These are phyloP conservation scores for Folsomia candida DNA, from an alignment of 2,888 invertebrate species.

Conservation along the genomic window DNA sequence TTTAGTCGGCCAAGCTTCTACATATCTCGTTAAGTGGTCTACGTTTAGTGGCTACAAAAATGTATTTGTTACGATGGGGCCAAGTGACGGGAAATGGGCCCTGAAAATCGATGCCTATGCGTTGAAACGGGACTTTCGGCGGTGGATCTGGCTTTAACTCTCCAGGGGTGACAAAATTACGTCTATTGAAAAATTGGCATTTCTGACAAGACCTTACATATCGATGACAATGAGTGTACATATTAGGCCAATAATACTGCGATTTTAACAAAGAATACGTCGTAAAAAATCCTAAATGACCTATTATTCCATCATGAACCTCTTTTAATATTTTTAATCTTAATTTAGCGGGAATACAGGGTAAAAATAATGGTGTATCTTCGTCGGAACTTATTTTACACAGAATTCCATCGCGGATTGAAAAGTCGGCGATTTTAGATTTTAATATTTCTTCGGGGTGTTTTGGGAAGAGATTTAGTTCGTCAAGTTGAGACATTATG, in stretches of 20 bases:
- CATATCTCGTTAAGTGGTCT: too few relatives aligned
- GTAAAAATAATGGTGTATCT: background rate
- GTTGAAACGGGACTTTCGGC: conserved; percentile 44
- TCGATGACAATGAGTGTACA: conserved; percentile 23
- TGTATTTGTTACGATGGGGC: conserved; percentile 23
- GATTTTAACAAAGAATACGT: conserved; percentile 25
- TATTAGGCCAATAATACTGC: conserved; percentile 38
- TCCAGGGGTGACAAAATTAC: conserved; percentile 8
- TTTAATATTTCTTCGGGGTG: background rate
- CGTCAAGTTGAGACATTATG: too few relatives aligned
- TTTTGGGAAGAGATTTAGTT: background rate
- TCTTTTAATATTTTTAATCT: conserved; percentile 7
- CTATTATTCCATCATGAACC: conserved; percentile 27
- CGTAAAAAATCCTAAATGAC: conserved; percentile 38
- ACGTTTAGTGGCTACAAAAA: conserved; percentile 42
- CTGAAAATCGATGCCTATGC: conserved; percentile 42
- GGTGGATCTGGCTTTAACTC: too few relatives aligned
- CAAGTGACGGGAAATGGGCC: conserved; percentile 39
- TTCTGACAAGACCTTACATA: too few relatives aligned
- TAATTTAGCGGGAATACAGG: conserved; percentile 13
- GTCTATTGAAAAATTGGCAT: conserved; percentile 21
- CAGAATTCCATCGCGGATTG: too few relatives aligned
- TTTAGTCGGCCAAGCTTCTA: conserved; percentile 34
- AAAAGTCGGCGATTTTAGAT: background rate
- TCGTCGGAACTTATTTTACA: background rate